Base-by-base conservation (phyloP, 2,113 vertebrate species). In the Salvelinus namaycush region DNA sequence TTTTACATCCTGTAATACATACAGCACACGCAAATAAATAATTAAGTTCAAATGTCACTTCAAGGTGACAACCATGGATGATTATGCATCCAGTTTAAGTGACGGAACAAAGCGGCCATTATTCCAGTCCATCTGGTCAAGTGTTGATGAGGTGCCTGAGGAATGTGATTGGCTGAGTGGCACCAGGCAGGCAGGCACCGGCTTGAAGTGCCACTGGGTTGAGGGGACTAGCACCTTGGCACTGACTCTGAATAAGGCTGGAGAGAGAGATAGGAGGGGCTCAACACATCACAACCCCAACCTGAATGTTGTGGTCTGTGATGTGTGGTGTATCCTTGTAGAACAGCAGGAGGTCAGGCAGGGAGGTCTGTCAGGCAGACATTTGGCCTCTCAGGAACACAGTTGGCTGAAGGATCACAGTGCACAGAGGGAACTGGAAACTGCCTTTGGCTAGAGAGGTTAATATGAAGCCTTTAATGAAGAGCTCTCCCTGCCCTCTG, bases 71-170 rank as follows among this genome's bases (percentile, higher is more conserved):
- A 49, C 54, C 0, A 44, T 73, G 75, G 72, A 67, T 71, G 67
- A 74, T 78, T 81, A 67, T 78, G 79, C 60, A 54, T 79, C 79
- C 73, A 78, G 70, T 88, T 73, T 84, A 73, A 69, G 65, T 68
- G 83, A 84, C 79, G 85, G 77, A 80, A 77, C 57, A 71, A 74
- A 85, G 79, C 59, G 34, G 70, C 44, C 39, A 68, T 74, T 82
- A 81, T 68, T 86, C 75, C 66, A 4, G 9, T 83, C 83, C 76
- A 86, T 83, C 83, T 82, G 83, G 77, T 80, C 80, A 73, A 84
- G 80, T 81, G 81, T 80, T 79, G 80, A 88, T 83, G 51, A 54
- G 51, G 51, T 90, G 81, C 76, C 66, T 81, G 72, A 79, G 71
- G 68, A 79, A 73, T 67, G 67, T 78, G 77, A 80, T 24, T 73